phyloP scores from a whole-genome alignment of 2,113 vertebrate genomes.

The Chaenogobius annularis region DNA sequence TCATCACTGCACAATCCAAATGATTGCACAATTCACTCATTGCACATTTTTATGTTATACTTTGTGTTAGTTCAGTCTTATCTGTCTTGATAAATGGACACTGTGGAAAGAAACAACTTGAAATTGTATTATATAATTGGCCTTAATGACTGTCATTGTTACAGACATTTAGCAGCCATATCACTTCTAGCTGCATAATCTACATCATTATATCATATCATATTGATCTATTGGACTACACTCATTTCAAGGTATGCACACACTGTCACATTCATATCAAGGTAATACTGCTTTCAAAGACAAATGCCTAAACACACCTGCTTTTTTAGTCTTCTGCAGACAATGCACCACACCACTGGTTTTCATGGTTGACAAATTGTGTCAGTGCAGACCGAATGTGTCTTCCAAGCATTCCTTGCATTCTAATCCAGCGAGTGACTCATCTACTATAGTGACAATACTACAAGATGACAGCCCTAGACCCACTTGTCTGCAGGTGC shows the following conservation, averaged over 20 bases:
- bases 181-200: slow-evolving; percentile 35
- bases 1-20: too few species aligned
- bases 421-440: slow-evolving; percentile 45
- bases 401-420: slow-evolving; percentile 12
- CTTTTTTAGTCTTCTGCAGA: not conserved
- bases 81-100: too few species aligned
- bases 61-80: too few species aligned
- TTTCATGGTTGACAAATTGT: not conserved
- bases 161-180: slow-evolving; percentile 16
- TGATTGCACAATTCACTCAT: too few species aligned
- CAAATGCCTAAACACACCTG: not conserved
- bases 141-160: not conserved
- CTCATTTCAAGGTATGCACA: slow-evolving; percentile 38
- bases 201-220: not conserved
- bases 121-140: not conserved
- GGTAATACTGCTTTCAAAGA: slow-evolving; percentile 23
- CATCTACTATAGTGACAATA: slow-evolving; percentile 25
- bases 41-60: too few species aligned
- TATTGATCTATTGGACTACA: slow-evolving; percentile 23
- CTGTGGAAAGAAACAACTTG: too few species aligned
- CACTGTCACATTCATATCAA: slow-evolving; percentile 22
- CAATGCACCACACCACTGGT: not conserved
- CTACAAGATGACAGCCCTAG: slow-evolving; percentile 31
- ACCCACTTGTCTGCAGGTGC: not conserved
- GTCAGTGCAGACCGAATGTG: not conserved